Base-by-base conservation (phyloP, 53 echinoderm and acorn worm genomes). In the Echinometra lucunter region DNA sequence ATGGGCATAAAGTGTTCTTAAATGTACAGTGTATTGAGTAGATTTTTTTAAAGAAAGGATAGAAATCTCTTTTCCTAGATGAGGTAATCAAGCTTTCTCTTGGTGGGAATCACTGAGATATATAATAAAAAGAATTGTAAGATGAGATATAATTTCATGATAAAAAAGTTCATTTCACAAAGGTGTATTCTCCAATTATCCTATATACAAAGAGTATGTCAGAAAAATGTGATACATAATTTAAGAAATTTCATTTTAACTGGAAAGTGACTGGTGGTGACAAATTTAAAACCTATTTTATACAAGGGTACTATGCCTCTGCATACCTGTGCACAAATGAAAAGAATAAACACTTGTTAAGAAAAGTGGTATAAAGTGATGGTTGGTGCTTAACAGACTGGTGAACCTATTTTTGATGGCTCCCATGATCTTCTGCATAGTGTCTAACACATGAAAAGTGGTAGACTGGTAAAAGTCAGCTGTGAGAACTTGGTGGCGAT, bases 351-450 rank as follows among this genome's bases (percentile, higher is more conserved):
- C n/a, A n/a, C n/a, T n/a, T n/a, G n/a, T n/a, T 53, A 28, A n/a
- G 0, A 81, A 35, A 66, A 34, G 8, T 35, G 23, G 91, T 35
- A 38, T 11, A 10, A 4, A 63, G 96, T 95, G 95, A 97, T n/a
- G n/a, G n/a, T n/a, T n/a, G n/a, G n/a, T n/a, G n/a, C n/a, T n/a
- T n/a, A n/a, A 49, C 21, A 21, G 82, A 82, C 82, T 27, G 49
- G 85, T 85, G 85, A 85, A n/a, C 85, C 23, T n/a, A 28, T 85
- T 13, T 85, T 49, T n/a, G 49, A 49, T 47, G 44, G n/a, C 49
- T 28, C 49, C 6, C 13, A 85, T 49, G 49, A 28, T 85, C 85
- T 15, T 44, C 47, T 85, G 49, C 49, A 53, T 28, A 85, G 85
- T n/a, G n/a, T 49, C 49, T 81, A 42, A 81, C 85, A 85, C 85